Conservation (phyloP, 1,140 invertebrate species). For the Caerostris darwini region DNA sequence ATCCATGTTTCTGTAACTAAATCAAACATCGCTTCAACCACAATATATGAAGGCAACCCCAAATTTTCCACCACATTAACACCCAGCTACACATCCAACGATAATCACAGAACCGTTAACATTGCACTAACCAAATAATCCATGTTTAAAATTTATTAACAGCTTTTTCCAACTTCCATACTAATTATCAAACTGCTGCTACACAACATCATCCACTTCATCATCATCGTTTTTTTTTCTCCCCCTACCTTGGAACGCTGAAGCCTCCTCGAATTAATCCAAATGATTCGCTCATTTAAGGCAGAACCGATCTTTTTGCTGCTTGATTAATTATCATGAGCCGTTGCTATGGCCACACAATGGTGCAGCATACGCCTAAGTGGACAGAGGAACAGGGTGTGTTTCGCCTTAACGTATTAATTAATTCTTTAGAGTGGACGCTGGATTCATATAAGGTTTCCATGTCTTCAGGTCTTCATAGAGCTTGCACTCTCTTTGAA, state of each 20-base stretch:
- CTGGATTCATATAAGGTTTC: neutral
- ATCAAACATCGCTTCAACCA: neutral
- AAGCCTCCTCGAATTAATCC: conserved; percentile 10
- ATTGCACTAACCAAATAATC: neutral
- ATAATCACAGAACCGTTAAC: neutral
- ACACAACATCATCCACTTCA: neutral
- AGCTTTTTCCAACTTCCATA: neutral
- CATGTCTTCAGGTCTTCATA: neutral
- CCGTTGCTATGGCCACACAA: neutral
- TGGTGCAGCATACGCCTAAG: conserved; percentile 4
- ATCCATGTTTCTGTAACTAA: neutral
- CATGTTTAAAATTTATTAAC: conserved; percentile 16
- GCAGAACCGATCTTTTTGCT: neutral
- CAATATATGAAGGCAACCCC: neutral
- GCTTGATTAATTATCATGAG: conserved; percentile 46
- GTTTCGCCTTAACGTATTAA: conserved; percentile 26
- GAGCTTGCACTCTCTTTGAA: neutral
- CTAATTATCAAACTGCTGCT: neutral
- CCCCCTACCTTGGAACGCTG: neutral
- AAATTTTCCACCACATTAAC: conserved; percentile 5
- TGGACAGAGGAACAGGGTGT: conserved; percentile 47
- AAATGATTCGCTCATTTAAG: conserved; percentile 60
- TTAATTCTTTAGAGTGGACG: conserved; percentile 41
- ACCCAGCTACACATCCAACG: neutral
- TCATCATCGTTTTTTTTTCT: neutral